Evolutionary conservation across 2,113 vertebrate genomes (phyloP), one percentile per base, ranked within the genome.

Genomic region (Perccottus glenii): DNA sequence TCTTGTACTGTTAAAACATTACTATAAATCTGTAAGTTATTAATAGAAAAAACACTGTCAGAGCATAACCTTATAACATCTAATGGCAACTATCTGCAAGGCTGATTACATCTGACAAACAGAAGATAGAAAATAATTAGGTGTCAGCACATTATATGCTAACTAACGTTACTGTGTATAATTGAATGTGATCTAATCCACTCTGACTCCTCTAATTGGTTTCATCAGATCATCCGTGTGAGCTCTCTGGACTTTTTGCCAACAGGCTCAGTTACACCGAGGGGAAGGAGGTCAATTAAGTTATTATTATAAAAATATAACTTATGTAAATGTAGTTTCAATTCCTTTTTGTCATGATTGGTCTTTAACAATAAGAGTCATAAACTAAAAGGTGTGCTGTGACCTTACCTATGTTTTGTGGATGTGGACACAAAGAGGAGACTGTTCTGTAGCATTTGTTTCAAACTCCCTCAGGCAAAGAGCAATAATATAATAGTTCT

Each of bases 121-220:
- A 9, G 61, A 52, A 68, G 67, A 76, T 49, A 40, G 15, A 69
- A 67, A 72, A 77, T 55, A 68, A 78, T 72, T 1, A 69, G 69
- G 43, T 46, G 74, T 64, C 68, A 72, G 56, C 42, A 60, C 52
- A 74, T 67, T 16, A 64, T 49, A 74, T 42, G 43, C 10, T 57
- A 81, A 42, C 60, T 64, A 55, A 51, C 53, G 64, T 19, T 73
- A 63, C 72, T 55, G 62, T 61, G 27, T 47, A 16, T 65, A 40
- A 58, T 61, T 63, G 57, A 66, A 81, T 59, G n/a, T 42, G 59
- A 70, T 81, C 55, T 67, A 64, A 79, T 61, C 7, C 46, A 73
- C 67, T 62, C 68, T 70, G 71, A 57, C 64, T 78, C 81, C 86
- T 87, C 59, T 88, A 81, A 87, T 89, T 85, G 89, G 77, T 68